Percentiles rank a stretch among this genome's conserved stretches.
Conservation (phyloP, 1,140 invertebrate genomes). For the Brachystomella parvula region DNA sequence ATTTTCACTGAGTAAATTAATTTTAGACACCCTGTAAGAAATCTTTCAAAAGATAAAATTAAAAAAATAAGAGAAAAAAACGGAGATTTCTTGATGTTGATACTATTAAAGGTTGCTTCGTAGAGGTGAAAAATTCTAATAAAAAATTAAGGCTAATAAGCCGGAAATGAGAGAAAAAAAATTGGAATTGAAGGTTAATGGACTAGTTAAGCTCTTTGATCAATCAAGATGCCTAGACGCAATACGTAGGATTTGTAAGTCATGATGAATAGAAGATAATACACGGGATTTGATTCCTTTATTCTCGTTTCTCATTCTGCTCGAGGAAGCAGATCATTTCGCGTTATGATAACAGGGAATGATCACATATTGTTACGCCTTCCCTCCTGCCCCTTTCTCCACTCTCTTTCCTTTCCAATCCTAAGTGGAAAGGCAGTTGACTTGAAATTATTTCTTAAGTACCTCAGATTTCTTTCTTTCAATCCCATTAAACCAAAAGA, state of each 20-base stretch:
- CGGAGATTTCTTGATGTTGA: too few species aligned
- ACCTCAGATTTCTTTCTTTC: not conserved
- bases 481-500: not conserved
- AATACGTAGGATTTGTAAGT: too few species aligned
- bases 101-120: too few species aligned
- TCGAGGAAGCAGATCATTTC: slow-evolving; percentile 32
- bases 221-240: too few species aligned
- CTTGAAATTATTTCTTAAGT: slow-evolving; percentile 1
- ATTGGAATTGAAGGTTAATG: not conserved
- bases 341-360: slow-evolving; percentile 33
- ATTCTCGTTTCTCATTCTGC: slow-evolving; percentile 22
- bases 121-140: not conserved
- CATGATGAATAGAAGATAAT: not conserved
- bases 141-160: not conserved
- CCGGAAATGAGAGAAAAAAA: not conserved
- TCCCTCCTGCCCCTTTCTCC: slow-evolving; percentile 19
- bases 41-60: too few species aligned
- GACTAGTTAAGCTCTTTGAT: not conserved
- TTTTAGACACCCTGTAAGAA: too few species aligned
- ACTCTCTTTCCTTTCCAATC: slow-evolving; percentile 9
- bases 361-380: slow-evolving; percentile 33
- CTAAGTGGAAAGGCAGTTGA: slow-evolving; percentile 5
- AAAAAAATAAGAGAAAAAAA: too few species aligned
- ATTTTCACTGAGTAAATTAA: too few species aligned
- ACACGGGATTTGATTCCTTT: not conserved